A percentile compares a stretch with the other conserved stretches of the same genome.
Conservation (phyloP, 2,113 vertebrate species). For the Tyrannus savana region DNA sequence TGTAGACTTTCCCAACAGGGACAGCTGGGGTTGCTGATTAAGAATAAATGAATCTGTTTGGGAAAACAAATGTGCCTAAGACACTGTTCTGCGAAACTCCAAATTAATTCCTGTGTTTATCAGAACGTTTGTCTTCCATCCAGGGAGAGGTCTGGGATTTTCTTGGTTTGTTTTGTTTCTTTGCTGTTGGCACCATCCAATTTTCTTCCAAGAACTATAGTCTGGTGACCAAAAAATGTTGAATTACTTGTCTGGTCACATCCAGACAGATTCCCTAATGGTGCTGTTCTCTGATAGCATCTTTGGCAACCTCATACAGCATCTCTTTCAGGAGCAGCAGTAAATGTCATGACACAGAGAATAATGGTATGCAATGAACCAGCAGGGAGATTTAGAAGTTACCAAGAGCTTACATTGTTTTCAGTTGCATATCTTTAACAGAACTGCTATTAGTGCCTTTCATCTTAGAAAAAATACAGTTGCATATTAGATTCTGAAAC, state of each 20-base stretch:
- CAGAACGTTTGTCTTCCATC: not conserved
- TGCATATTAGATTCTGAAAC: not conserved
- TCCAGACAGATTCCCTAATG: not conserved
- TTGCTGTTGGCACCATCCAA: not conserved
- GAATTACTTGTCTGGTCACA: not conserved
- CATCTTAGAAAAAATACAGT: not conserved
- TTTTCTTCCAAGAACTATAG: not conserved
- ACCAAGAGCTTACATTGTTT: not conserved
- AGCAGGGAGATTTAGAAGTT: not conserved
- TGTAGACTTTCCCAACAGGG: constrained; percentile 16
- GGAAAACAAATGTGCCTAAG: constrained; percentile 44
- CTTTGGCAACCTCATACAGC: not conserved
- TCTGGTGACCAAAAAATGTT: not conserved
- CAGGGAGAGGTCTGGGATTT: not conserved
- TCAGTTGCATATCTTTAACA: not conserved
- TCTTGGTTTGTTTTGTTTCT: not conserved
- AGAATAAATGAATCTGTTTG: constrained; percentile 30
- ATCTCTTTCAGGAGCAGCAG: not conserved
- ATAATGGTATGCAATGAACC: not conserved
- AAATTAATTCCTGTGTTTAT: not conserved
- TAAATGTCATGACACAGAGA: not conserved
- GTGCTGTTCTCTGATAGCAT: not conserved
- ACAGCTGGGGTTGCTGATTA: constrained; percentile 43
- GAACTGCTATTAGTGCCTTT: not conserved
- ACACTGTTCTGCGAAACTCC: not conserved